A percentile compares a stretch with the other conserved stretches of the same genome.
Evolutionary conservation across 2,113 vertebrate genomes (phyloP).

Genomic region (Haemorhous mexicanus): DNA sequence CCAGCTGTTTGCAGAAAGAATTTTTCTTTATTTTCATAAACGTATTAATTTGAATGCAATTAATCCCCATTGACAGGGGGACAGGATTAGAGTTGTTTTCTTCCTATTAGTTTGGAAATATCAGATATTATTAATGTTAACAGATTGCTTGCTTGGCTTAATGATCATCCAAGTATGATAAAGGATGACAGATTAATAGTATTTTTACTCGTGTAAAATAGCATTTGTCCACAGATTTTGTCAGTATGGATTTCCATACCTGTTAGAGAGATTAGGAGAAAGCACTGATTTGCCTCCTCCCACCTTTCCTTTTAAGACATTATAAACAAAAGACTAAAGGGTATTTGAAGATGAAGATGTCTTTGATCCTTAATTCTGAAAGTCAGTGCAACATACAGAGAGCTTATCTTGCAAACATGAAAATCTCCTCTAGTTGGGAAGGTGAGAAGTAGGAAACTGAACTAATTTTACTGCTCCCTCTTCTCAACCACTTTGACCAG

Average conservation of each 20-base stretch:
- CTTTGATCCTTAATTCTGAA: neutral
- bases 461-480: neutral
- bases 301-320: neutral
- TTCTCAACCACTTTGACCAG: neutral
- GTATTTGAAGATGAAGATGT: neutral
- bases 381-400: neutral
- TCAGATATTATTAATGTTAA: slow-evolving; percentile 34
- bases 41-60: slow-evolving; percentile 61
- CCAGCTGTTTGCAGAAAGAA: slow-evolving; percentile 6
- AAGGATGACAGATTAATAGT: slow-evolving; percentile 49
- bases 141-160: slow-evolving; percentile 51
- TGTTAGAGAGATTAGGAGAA: neutral
- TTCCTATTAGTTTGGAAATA: neutral
- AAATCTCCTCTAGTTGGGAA: neutral
- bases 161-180: slow-evolving; percentile 55
- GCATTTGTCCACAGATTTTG: neutral
- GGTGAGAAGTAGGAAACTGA: neutral
- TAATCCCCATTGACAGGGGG: slow-evolving; percentile 54
- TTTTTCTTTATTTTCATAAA: slow-evolving; percentile 49
- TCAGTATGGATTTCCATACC: neutral
- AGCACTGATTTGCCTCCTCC: neutral
- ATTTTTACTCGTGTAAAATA: neutral
- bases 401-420: neutral
- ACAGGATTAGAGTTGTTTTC: slow-evolving; percentile 40
- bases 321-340: neutral